Evolutionary conservation across 2,113 vertebrate species (phyloP), one percentile per base, ranked within the genome.

Genomic region (Reinhardtius hippoglossoides): DNA sequence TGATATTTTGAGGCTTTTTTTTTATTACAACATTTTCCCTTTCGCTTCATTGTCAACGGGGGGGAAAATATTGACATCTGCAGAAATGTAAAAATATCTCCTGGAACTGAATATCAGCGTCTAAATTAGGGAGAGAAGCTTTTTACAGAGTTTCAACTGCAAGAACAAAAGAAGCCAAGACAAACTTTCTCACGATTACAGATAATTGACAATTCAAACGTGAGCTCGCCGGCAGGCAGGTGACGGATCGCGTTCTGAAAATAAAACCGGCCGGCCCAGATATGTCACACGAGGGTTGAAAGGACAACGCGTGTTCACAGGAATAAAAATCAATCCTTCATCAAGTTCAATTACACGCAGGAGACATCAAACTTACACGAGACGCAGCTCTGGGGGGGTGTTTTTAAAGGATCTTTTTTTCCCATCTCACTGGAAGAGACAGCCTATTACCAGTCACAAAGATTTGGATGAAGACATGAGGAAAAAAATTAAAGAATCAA

Each of bases 221-320:
- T 27, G 0, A 26, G 58, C 26, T 50, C 50, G 10, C 13, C 40
- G 40, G 46, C 21, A 86, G 73, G 65, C 68, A 81, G 78, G 75
- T 81, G 76, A 46, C 4, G 42, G 58, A 77, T 18, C 20, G 67
- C 27, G 60, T 85, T 85, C 88, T 84, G 83, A 85, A 92, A 92
- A 92, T 88, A 88, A 31, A 82, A 78, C 46, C 55, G 48, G 2
- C 79, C 78, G 91, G 85, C 88, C 89, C 87, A 92, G 89, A 91
- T 88, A 82, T 82, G 92, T 91, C 92, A 93, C 79, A 40, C 5
- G 54, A 50, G 57, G 82, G 87, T 89, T 85, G 83, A 91, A 84
- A 87, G 82, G 87, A 84, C 85, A 85, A 76, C 62, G 24, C 65
- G 44, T 72, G 71, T 88, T 82, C 21, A 21, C 18, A 3, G 72